A percentile compares a stretch with the other conserved stretches of the same genome.
phyloP scores from a whole-genome alignment of 1,140 invertebrate genomes.

The Lethocerus indicus region DNA sequence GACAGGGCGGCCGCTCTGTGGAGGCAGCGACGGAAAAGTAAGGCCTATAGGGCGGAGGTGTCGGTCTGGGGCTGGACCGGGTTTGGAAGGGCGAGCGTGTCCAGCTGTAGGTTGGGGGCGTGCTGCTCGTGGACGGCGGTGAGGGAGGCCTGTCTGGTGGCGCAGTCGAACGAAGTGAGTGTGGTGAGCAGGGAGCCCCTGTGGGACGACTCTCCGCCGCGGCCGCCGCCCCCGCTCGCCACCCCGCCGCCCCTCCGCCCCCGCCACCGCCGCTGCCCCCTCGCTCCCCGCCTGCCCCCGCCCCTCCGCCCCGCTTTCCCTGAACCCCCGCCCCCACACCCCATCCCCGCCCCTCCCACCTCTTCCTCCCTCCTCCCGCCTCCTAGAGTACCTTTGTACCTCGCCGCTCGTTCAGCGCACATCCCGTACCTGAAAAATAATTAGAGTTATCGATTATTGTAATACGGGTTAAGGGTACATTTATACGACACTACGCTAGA shows the following conservation, averaged over 20 bases:
- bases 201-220: neutral
- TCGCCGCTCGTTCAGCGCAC: constrained; percentile 15
- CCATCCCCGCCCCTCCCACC: neutral
- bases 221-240: neutral
- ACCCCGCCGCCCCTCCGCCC: too few species aligned
- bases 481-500: too few species aligned
- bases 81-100: neutral
- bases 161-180: constrained; percentile 15
- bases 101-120: too few species aligned
- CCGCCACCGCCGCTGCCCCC: neutral
- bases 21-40: too few species aligned
- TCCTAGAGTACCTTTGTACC: constrained; percentile 13
- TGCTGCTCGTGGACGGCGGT: constrained; percentile 4
- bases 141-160: constrained; percentile 12
- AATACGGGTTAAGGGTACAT: too few species aligned
- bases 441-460: too few species aligned
- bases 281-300: constrained; percentile 5
- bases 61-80: neutral
- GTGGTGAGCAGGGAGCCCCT: constrained; percentile 17
- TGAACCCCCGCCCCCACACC: neutral
- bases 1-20: too few species aligned
- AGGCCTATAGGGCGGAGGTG: too few species aligned
- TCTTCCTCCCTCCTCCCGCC: too few species aligned
- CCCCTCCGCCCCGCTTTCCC: too few species aligned
- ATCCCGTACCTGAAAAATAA: constrained; percentile 22